phyloP scores from a whole-genome alignment of 2,113 vertebrate species.

The Xenopus laevis region DNA sequence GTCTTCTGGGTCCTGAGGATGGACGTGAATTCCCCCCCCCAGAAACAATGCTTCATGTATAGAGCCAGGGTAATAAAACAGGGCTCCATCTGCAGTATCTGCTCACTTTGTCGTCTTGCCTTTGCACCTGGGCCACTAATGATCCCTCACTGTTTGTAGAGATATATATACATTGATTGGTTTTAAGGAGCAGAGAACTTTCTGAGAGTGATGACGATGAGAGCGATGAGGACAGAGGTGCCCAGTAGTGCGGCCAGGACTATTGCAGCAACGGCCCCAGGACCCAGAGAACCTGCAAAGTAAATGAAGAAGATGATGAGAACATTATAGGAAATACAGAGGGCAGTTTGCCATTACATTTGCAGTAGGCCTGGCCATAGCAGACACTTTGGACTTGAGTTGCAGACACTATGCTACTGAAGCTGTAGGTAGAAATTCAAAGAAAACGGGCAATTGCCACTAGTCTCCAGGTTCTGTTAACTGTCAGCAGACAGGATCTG shows the following conservation, averaged over 20 bases:
- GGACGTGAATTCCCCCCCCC: background rate
- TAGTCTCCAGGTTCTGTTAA: too few relatives aligned
- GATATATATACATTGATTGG: background rate
- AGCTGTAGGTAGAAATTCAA: too few relatives aligned
- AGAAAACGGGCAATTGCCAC: too few relatives aligned
- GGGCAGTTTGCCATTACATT: too few relatives aligned
- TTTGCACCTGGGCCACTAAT: constrained; percentile 11
- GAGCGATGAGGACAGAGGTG: constrained; percentile 87
- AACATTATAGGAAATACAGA: too few relatives aligned
- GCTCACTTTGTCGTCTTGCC: constrained; percentile 5
- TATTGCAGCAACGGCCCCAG: constrained; percentile 91
- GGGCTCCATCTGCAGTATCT: constrained; percentile 20
- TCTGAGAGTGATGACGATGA: constrained; percentile 86
- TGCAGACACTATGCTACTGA: too few relatives aligned
- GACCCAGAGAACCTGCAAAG: constrained; percentile 78
- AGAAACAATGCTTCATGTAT: constrained; percentile 2
- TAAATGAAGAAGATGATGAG: constrained; percentile 18
- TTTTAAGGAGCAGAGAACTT: constrained; percentile 85
- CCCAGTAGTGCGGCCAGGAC: constrained; percentile 91
- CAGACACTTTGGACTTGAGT: too few relatives aligned
- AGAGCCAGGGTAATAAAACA: constrained; percentile 13
- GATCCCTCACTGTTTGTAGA: background rate
- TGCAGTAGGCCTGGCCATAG: too few relatives aligned
- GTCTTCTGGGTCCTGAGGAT: constrained; percentile 9
- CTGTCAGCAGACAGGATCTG: too few relatives aligned